A percentile compares a stretch with the other conserved stretches of the same genome.
phyloP scores from a whole-genome alignment of 2,113 vertebrate species.

The Austrofundulus limnaeus region DNA sequence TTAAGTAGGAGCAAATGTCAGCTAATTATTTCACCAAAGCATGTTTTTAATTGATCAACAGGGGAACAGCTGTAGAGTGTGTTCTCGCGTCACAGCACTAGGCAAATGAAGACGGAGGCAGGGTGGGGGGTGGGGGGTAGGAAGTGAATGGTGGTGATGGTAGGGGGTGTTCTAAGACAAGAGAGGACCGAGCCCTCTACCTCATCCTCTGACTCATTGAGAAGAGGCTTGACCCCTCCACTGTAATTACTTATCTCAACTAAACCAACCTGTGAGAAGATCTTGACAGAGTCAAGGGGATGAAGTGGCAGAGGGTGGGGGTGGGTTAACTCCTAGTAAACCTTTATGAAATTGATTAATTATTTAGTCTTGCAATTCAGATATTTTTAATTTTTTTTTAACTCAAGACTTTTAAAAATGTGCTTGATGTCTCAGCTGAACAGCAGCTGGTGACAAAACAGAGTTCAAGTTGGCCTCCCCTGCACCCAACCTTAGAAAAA shows the following conservation, averaged over 20 bases:
- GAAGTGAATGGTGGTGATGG: not conserved
- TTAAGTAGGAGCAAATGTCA: constrained; percentile 79
- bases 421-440: not conserved
- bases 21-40: constrained; percentile 81
- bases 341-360: constrained; percentile 43
- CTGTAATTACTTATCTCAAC: constrained; percentile 46
- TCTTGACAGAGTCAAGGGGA: constrained; percentile 20
- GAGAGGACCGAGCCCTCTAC: constrained; percentile 25
- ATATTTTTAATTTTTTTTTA: constrained; percentile 2
- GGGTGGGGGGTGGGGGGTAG: not conserved
- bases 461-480: too few relatives aligned
- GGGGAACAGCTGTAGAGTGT: constrained; percentile 75
- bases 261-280: constrained; percentile 44
- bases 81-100: constrained; percentile 53
- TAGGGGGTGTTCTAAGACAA: constrained; percentile 21
- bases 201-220: constrained; percentile 9
- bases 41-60: constrained; percentile 81
- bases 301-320: not conserved
- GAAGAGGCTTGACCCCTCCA: constrained; percentile 48
- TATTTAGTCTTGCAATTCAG: constrained; percentile 37
- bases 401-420: not conserved
- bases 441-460: too few relatives aligned
- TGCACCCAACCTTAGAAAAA: too few relatives aligned
- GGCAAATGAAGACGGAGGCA: constrained; percentile 41
- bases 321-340: constrained; percentile 39